Evolutionary conservation across 2,888 invertebrate genomes (phyloP).

Genomic region (Choreutis nemorana): DNA sequence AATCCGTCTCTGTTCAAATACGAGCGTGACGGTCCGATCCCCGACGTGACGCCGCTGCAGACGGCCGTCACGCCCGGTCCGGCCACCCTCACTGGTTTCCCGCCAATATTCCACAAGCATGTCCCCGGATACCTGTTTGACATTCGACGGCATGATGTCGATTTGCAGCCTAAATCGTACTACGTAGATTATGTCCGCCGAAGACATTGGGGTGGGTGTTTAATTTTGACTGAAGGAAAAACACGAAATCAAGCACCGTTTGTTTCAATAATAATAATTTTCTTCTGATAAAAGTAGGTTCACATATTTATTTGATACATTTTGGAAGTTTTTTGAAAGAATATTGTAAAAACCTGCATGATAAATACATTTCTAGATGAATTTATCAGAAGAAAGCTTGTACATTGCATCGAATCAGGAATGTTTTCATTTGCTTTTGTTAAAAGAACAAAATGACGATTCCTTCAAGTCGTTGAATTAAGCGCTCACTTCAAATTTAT

Average conservation of each 20-base stretch:
- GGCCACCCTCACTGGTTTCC: conserved; percentile 48
- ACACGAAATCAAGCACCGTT: conserved; percentile 3
- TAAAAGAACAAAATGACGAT: conserved; percentile 21
- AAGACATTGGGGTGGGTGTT: conserved; percentile 64
- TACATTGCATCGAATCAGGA: not conserved
- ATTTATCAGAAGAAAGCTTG: not conserved
- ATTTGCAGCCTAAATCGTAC: conserved; percentile 57
- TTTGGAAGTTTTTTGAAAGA: too few relatives aligned
- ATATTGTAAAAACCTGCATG: too few relatives aligned
- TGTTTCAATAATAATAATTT: too few relatives aligned
- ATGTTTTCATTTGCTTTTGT: not conserved
- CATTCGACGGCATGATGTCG: conserved; percentile 50
- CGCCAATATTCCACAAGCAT: conserved; percentile 54
- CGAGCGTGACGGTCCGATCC: conserved; percentile 51
- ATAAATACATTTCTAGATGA: too few relatives aligned
- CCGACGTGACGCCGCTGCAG: conserved; percentile 36
- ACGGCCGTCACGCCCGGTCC: conserved; percentile 45
- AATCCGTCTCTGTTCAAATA: conserved; percentile 49
- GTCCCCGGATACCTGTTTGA: conserved; percentile 57
- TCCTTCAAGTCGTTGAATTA: conserved; percentile 53
- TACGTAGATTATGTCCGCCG: conserved; percentile 62
- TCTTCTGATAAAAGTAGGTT: too few relatives aligned
- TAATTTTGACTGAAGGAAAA: conserved; percentile 53
- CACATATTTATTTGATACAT: too few relatives aligned
- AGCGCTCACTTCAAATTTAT: conserved; percentile 46